phyloP scores from a whole-genome alignment of 2,888 invertebrate genomes.

The Pyrgus malvae region DNA sequence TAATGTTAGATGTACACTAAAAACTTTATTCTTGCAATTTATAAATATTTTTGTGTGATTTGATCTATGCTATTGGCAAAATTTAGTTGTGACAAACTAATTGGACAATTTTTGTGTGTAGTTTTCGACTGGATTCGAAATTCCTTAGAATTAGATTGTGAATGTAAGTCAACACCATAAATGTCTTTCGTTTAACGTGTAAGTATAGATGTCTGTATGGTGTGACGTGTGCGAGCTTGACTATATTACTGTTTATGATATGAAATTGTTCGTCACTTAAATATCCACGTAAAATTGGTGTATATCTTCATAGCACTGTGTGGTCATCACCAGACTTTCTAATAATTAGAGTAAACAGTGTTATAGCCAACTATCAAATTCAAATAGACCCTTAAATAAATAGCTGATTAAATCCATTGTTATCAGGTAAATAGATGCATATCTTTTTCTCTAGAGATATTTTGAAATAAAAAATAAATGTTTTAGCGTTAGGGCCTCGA shows the following conservation, averaged over 20 bases:
- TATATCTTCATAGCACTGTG: background rate
- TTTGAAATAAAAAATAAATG: slow-evolving; percentile 71
- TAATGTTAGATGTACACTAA: slow-evolving; percentile 16
- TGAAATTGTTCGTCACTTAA: slow-evolving; percentile 20
- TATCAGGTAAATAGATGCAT: slow-evolving; percentile 79
- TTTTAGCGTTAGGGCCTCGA: slow-evolving; percentile 70
- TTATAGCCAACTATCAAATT: slow-evolving; percentile 49
- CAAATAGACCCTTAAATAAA: slow-evolving; percentile 46
- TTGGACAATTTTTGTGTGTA: slow-evolving; percentile 19
- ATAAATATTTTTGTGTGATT: slow-evolving; percentile 25
- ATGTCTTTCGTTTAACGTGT: slow-evolving; percentile 48
- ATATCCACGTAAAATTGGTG: slow-evolving; percentile 9
- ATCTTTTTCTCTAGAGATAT: slow-evolving; percentile 79
- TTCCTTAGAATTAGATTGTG: slow-evolving; percentile 45
- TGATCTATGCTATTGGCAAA: slow-evolving; percentile 14
- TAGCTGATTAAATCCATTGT: slow-evolving; percentile 65
- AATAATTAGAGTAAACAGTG: slow-evolving; percentile 55
- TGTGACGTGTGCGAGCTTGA: slow-evolving; percentile 51
- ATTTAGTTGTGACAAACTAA: slow-evolving; percentile 19
- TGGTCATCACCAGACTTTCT: slow-evolving; percentile 4
- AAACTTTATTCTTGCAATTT: slow-evolving; percentile 23
- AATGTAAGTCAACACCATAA: slow-evolving; percentile 20
- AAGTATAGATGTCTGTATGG: slow-evolving; percentile 63
- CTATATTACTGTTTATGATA: slow-evolving; percentile 57
- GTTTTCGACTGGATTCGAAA: slow-evolving; percentile 18